Base-by-base conservation (phyloP, 2,113 vertebrate species). In the Reinhardtius hippoglossoides region DNA sequence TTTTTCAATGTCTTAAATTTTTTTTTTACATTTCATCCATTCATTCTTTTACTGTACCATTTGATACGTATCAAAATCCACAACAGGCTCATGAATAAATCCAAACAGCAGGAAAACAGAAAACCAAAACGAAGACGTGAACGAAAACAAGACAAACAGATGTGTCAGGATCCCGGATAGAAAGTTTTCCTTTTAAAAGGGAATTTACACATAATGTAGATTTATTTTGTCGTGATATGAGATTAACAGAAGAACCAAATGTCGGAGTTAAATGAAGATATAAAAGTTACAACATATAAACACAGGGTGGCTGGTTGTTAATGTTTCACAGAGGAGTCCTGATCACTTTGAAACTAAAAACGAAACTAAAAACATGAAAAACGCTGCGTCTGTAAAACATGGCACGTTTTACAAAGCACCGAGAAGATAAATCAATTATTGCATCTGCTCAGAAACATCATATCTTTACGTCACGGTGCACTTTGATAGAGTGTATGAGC, bases 391-490 rank as follows among this genome's bases (percentile, higher is more conserved):
- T 65, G 54, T 42, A 24, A 20, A 61, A 66, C 2, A 23, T 74
- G 13, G 16, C 44, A 64, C 18, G 65, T 75, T 66, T 59, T 23
- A 40, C 52, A 37, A 60, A 64, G 15, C 48, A 65, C 27, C 48
- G 44, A 9, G 31, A 40, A 40, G 37, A 40, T 40, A 2, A 7
- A 31, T 31, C 7, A 1, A 31, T 31, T 31, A 7, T 31, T 7
- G 5, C 31, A 31, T 31, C 31, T 31, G 31, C 31, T 31, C 31
- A 31, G 31, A 13, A 42, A 42, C 40, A 42, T 48, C 40, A 44
- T 21, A 16, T 55, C 23, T 80, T 82, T 52, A 78, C 58, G 44
- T 67, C 23, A 63, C 57, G 76, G 27, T 57, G 59, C n/a, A 52
- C 18, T 4, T 0, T 8, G 44, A 16, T 2, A 48, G 16, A 5